Evolutionary conservation across 2,888 invertebrate species (phyloP).

Genomic region (Blastobasis lacticolella): DNA sequence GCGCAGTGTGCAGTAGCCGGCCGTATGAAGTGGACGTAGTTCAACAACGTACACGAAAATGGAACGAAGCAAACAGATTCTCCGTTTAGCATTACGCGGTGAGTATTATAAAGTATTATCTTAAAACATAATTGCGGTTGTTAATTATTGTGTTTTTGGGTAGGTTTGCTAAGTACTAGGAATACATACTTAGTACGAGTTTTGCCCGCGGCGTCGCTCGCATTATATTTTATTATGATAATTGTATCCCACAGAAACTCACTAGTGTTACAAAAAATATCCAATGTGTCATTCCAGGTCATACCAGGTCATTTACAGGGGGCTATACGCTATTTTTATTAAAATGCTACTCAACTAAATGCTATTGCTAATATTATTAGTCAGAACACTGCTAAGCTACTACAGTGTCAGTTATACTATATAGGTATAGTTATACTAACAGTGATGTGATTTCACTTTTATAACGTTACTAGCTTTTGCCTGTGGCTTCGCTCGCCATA

Average conservation of each 20-base stretch:
- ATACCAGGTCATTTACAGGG: neutral
- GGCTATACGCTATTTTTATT: neutral
- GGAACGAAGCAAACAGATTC: conserved; percentile 3
- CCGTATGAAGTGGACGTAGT: neutral
- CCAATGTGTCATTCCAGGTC: neutral
- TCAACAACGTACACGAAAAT: conserved; percentile 1
- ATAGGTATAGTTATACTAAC: too few relatives aligned
- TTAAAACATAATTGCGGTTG: neutral
- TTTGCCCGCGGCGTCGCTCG: neutral
- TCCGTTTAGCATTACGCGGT: conserved; percentile 4
- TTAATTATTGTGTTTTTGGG: neutral
- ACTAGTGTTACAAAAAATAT: neutral
- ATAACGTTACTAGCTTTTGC: too few relatives aligned
- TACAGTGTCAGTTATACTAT: too few relatives aligned
- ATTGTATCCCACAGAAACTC: neutral
- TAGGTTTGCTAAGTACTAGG: neutral
- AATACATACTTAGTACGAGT: neutral
- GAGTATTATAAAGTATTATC: neutral
- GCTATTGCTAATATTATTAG: too few relatives aligned
- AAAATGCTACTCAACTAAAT: too few relatives aligned
- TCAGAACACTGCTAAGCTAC: too few relatives aligned
- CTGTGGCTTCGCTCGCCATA: too few relatives aligned
- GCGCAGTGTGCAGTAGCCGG: too few relatives aligned
- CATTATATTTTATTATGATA: neutral
- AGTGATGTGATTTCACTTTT: too few relatives aligned